Conservation (phyloP, 2,797 vertebrate species). For the Anguilla anguilla region DNA sequence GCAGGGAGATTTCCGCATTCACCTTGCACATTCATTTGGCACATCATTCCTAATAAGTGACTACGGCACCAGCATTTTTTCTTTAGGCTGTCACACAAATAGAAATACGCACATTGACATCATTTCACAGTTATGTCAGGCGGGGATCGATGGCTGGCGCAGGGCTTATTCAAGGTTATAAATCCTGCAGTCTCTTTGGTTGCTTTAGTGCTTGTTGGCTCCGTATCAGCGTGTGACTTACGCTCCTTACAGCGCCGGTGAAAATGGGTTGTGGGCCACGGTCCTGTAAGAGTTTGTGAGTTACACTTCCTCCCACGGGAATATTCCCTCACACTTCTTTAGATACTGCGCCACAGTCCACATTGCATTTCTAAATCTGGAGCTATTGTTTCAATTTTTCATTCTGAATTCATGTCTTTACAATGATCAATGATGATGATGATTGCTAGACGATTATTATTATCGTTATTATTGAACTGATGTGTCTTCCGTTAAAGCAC, state of each 20-base stretch:
- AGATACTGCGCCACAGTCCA: slow-evolving; percentile 56
- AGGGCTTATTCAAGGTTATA: background rate
- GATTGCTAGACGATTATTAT: no score
- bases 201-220: slow-evolving; percentile 26
- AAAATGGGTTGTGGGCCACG: slow-evolving; percentile 44
- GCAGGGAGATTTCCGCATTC: slow-evolving; percentile 45
- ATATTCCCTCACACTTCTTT: background rate
- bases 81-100: slow-evolving; percentile 34
- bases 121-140: slow-evolving; percentile 50
- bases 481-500: no score
- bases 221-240: slow-evolving; percentile 38
- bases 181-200: slow-evolving; percentile 16
- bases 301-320: background rate
- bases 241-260: slow-evolving; percentile 48
- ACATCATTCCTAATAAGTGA: background rate
- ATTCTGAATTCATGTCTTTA: background rate
- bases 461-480: no score
- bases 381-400: slow-evolving; percentile 51
- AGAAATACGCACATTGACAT: slow-evolving; percentile 38
- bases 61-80: background rate
- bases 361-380: slow-evolving; percentile 54
- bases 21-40: background rate
- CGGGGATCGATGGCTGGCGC: slow-evolving; percentile 15
- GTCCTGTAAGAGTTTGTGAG: slow-evolving; percentile 34
- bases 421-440: background rate